Evolutionary conservation across 2,888 invertebrate species (phyloP), one percentile per base, ranked within the genome.

Genomic region (Napeogenes sylphis): DNA sequence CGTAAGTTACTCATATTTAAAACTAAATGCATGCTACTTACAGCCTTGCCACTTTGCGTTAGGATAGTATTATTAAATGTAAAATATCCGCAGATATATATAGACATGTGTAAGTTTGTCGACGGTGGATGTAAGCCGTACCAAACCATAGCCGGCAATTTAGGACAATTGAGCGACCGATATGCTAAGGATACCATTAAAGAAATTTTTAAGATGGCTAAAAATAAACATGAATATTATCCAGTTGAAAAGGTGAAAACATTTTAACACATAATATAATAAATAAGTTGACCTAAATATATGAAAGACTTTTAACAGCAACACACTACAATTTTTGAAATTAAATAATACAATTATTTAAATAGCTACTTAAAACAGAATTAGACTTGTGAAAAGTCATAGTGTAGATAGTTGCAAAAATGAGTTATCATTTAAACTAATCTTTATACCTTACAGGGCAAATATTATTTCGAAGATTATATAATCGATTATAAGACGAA

Each of bases 61-160:
- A 21, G 21, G 21, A 21, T 0, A 21, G 21, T 21, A 21, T 21
- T 21, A 21, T 21, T 21, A 21, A 21, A 21, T 21, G 21, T 21
- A 1, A 21, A 21, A 21, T 21, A 21, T 21, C 21, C 21, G 21
- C 68, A 82, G 82, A 45, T 74, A 0, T 61, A 66, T n/a, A 64
- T 81, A 58, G 79, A 81, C 10, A 59, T 80, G 0, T 83, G 77
- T 71, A 81, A 81, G 64, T 62, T 76, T 61, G 77, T 80, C 13
- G 87, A 87, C 67, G 86, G 83, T 10, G 86, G 87, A 0, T 87
- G 83, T 71, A 87, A 86, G 67, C 77, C 72, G 3, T 83, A 79
- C 64, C 78, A 81, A 53, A 64, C 71, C 4, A 12, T 86, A 0
- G 61, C 60, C 0, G 81, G 84, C 58, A 69, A 76, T 2, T 73